These are phyloP conservation scores for Acanthurus leucopareius DNA, from an alignment of 2,797 vertebrate species.

Conservation along the genomic window DNA sequence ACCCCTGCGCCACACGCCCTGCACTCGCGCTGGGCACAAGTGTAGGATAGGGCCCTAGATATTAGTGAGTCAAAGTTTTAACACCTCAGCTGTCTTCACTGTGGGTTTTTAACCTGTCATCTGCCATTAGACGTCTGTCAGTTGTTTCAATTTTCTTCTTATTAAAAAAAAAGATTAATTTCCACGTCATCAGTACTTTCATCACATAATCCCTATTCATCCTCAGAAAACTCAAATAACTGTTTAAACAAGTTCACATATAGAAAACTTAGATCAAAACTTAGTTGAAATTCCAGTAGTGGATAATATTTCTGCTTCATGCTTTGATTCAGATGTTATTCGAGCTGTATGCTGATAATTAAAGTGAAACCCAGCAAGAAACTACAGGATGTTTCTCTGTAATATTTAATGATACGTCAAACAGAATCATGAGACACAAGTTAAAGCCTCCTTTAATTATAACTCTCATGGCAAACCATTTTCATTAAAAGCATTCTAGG, in stretches of 20 bases:
- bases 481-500: conserved; percentile 25
- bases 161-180: not conserved
- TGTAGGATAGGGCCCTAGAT: not conserved
- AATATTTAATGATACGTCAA: conserved; percentile 30
- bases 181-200: not conserved
- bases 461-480: conserved; percentile 10
- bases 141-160: not conserved
- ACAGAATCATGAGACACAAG: conserved; percentile 3
- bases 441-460: conserved; percentile 31
- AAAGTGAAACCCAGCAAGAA: conserved; percentile 22
- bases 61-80: not conserved
- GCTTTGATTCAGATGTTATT: conserved; percentile 30
- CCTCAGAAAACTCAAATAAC: not conserved
- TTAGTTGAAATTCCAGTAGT: conserved; percentile 10
- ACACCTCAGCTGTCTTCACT: not conserved
- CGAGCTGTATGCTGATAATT: conserved; percentile 26
- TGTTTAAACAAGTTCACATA: not conserved
- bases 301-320: not conserved
- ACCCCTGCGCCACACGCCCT: too few relatives aligned
- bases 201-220: not conserved
- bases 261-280: conserved; percentile 5
- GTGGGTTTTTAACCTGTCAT: not conserved
- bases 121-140: not conserved
- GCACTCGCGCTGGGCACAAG: too few relatives aligned
- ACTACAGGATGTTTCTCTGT: conserved; percentile 14